Conservation (phyloP, 2,888 invertebrate species). For the Drosophila neotestacea region DNA sequence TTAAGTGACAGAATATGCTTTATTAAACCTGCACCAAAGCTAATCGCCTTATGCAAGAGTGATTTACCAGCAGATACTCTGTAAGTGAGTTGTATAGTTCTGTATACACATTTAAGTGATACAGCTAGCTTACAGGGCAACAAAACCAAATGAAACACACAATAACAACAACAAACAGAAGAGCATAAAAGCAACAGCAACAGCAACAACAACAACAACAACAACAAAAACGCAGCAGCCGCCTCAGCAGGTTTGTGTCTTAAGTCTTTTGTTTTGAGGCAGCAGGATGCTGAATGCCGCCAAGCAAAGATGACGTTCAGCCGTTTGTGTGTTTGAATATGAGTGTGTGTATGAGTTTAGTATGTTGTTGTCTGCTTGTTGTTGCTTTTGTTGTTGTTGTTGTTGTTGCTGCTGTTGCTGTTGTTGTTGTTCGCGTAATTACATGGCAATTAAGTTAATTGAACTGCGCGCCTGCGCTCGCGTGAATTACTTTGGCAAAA, state of each 20-base stretch:
- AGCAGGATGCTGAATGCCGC: slow-evolving; percentile 67
- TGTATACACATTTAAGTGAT: neutral
- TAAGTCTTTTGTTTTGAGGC: slow-evolving; percentile 79
- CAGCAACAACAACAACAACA: slow-evolving; percentile 7
- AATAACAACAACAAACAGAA: slow-evolving; percentile 24
- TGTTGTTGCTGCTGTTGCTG: slow-evolving; percentile 33
- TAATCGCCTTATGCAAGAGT: neutral
- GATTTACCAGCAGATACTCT: slow-evolving; percentile 13
- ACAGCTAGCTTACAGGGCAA: neutral
- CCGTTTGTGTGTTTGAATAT: slow-evolving; percentile 26
- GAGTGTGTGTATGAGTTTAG: slow-evolving; percentile 27
- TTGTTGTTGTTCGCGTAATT: slow-evolving; percentile 70
- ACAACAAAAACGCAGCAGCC: slow-evolving; percentile 17
- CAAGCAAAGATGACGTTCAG: slow-evolving; percentile 53
- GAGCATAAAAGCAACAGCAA: slow-evolving; percentile 11
- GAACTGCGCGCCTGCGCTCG: slow-evolving; percentile 79
- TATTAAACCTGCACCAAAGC: too few species aligned
- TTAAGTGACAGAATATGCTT: neutral
- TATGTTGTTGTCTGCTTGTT: slow-evolving; percentile 11
- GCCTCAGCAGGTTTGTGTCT: slow-evolving; percentile 74
- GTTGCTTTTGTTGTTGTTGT: slow-evolving; percentile 17
- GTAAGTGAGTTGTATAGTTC: neutral
- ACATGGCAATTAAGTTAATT: slow-evolving; percentile 85
- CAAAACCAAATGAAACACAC: slow-evolving; percentile 8
- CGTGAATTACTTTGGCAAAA: slow-evolving; percentile 65